Percentiles rank a stretch among this genome's conserved stretches.
phyloP scores from a whole-genome alignment of 2,113 vertebrate genomes.

The Scopus umbretta region DNA sequence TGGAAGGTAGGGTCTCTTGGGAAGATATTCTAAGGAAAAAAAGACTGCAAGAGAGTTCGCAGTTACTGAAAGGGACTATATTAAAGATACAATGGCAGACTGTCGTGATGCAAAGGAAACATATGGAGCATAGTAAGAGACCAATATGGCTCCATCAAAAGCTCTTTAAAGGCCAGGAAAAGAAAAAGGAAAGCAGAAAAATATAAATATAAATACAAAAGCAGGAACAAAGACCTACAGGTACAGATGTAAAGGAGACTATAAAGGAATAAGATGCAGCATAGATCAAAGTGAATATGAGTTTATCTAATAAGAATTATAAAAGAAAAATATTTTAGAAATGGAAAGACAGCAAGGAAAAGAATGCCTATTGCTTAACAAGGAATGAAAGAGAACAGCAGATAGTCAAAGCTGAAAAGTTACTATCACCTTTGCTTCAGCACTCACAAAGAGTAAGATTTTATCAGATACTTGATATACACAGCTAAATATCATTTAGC shows the following conservation, averaged over 20 bases:
- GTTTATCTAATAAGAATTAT: not conserved
- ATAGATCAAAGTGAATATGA: not conserved
- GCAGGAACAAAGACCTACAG: not conserved
- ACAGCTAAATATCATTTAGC: not conserved
- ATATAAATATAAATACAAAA: not conserved
- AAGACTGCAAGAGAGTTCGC: not conserved
- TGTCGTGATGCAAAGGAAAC: not conserved
- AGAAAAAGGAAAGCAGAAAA: not conserved
- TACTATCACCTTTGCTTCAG: not conserved
- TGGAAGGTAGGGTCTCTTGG: slow-evolving; percentile 22
- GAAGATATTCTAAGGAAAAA: slow-evolving; percentile 14
- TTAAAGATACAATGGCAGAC: not conserved
- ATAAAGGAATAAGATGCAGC: not conserved
- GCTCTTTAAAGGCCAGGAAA: not conserved
- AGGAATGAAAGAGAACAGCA: not conserved
- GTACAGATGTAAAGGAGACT: not conserved
- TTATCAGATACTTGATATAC: not conserved
- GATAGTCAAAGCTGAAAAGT: not conserved
- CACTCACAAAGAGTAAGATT: not conserved
- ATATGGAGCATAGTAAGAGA: not conserved
- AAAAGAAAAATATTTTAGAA: not conserved
- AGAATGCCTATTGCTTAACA: not conserved
- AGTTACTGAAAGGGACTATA: not conserved
- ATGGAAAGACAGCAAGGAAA: not conserved
- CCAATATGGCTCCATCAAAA: not conserved